Percentiles rank a stretch among this genome's conserved stretches.
phyloP scores from a whole-genome alignment of 2,888 invertebrate genomes.

The Hypolimnas misippus region DNA sequence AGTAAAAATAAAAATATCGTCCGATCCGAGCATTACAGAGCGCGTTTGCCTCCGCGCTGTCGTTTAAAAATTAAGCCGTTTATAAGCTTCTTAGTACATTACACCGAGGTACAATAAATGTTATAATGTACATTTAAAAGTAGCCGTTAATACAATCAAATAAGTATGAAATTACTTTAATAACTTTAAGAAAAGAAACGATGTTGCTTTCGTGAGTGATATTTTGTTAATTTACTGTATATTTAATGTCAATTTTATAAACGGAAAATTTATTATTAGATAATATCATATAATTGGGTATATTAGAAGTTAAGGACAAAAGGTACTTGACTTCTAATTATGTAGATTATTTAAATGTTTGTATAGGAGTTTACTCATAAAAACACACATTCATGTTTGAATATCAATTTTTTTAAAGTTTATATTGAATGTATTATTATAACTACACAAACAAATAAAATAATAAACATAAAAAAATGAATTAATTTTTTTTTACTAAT shows the following conservation, averaged over 20 bases:
- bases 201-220: not conserved
- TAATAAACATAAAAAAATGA: too few relatives aligned
- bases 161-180: not conserved
- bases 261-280: not conserved
- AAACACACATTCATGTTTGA: too few relatives aligned
- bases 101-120: not conserved
- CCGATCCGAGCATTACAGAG: conserved; percentile 9
- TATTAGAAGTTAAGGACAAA: not conserved
- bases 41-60: not conserved
- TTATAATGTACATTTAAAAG: not conserved
- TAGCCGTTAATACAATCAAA: not conserved
- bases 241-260: not conserved
- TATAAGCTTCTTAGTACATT: conserved; percentile 6
- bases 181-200: too few relatives aligned
- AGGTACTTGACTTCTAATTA: too few relatives aligned
- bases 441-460: too few relatives aligned
- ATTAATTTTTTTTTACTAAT: too few relatives aligned
- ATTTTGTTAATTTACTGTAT: not conserved
- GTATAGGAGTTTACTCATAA: too few relatives aligned
- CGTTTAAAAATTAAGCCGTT: conserved; percentile 8
- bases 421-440: too few relatives aligned
- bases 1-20: not conserved
- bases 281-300: not conserved
- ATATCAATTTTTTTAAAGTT: too few relatives aligned
- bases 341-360: too few relatives aligned